Conservation (phyloP, 2,797 vertebrate species). For the Danio albolineatus region DNA sequence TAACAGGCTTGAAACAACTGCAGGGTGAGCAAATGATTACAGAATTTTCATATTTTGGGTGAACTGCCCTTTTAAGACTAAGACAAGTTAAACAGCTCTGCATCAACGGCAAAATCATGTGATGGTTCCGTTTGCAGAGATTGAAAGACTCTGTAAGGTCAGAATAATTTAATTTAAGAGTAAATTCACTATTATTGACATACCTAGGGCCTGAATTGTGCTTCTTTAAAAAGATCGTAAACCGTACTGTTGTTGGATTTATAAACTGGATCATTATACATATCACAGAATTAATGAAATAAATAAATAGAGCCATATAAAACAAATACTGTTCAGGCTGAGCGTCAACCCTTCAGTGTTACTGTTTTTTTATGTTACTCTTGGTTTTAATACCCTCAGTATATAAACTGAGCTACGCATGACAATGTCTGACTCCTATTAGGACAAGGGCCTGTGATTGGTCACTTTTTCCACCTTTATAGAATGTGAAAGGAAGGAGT, state of each 20-base stretch:
- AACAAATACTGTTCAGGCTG: background rate
- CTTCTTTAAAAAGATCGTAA: background rate
- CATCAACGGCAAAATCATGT: slow-evolving; percentile 14
- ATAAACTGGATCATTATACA: background rate
- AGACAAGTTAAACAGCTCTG: background rate
- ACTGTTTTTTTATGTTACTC: background rate
- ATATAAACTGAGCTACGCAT: background rate
- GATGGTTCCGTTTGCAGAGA: background rate
- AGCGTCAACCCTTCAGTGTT: background rate
- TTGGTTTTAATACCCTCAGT: background rate
- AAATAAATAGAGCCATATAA: slow-evolving; percentile 11
- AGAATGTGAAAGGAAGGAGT: slow-evolving; percentile 7
- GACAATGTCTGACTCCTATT: background rate
- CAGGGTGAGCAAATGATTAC: background rate
- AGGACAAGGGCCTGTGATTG: slow-evolving; percentile 12
- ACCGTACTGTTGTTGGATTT: background rate
- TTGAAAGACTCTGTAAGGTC: background rate
- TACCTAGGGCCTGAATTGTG: too few relatives aligned
- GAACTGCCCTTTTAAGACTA: slow-evolving; percentile 19
- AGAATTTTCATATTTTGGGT: background rate
- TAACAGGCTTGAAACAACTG: too few relatives aligned
- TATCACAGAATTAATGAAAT: slow-evolving; percentile 1
- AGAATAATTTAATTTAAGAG: background rate
- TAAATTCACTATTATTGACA: too few relatives aligned
- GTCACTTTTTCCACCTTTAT: slow-evolving; percentile 16